Percentiles rank a stretch among this genome's conserved stretches.
These are phyloP conservation scores for Zhengitettix transpicula DNA, from an alignment of 2,888 invertebrate species.

Conservation along the genomic window DNA sequence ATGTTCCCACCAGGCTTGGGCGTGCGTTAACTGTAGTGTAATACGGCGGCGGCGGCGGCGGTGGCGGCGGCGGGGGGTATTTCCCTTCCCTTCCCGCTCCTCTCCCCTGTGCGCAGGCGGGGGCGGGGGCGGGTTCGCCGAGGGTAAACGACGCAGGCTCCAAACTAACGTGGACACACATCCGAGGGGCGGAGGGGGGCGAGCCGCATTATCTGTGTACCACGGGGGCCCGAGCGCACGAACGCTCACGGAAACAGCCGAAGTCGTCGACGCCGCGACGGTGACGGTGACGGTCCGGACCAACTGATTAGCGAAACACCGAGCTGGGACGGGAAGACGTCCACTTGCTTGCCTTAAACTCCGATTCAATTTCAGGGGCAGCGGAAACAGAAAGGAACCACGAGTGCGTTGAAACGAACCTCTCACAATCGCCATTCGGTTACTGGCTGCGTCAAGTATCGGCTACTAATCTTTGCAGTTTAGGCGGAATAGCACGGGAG, in stretches of 20 bases:
- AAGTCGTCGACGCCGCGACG: neutral
- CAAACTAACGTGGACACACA: slow-evolving; percentile 13
- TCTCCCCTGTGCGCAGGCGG: slow-evolving; percentile 8
- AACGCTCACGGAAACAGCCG: neutral
- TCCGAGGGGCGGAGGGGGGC: slow-evolving; percentile 2
- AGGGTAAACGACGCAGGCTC: slow-evolving; percentile 11
- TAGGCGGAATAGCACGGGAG: no score
- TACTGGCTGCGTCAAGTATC: no score
- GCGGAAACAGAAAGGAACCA: no score
- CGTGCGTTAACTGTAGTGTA: slow-evolving; percentile 9
- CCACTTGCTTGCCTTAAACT: neutral
- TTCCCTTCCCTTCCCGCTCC: slow-evolving; percentile 9
- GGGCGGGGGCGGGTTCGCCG: slow-evolving; percentile 14
- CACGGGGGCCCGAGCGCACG: neutral
- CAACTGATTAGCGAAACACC: neutral
- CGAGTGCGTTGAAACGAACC: no score
- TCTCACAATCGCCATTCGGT: no score
- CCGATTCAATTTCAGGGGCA: no score
- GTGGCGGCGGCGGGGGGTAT: slow-evolving; percentile 1
- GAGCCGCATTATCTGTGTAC: neutral
- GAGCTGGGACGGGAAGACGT: neutral
- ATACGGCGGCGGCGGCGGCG: slow-evolving; percentile 2
- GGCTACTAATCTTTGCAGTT: no score
- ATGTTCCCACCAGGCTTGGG: neutral
- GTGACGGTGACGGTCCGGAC: neutral